Base-by-base conservation (phyloP, 1,140 invertebrate species). In the Penaeus indicus region DNA sequence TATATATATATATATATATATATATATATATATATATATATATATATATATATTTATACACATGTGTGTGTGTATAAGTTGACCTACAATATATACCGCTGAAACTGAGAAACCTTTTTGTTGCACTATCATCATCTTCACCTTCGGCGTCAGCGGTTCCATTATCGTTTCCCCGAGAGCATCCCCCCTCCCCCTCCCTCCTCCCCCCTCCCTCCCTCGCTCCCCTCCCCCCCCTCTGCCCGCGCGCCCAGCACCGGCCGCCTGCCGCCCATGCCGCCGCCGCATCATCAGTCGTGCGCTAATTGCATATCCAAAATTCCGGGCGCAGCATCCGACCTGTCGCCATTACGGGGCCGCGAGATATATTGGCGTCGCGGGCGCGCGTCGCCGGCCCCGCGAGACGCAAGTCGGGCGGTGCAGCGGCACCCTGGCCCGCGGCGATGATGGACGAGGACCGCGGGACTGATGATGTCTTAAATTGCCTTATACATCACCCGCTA, bases 1-100 rank as follows among this genome's bases (percentile, higher is more conserved):
- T 27, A 78, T 27, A 78, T 27, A 78, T 27, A 78, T 27, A 78
- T 27, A 78, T 42, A 78, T 3, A 38, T 3, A 19, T 42, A 38
- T 42, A 38, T 1, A 19, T 42, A 38, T 4, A 38, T 42, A 38
- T 42, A 38, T 42, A 38, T 78, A 78, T 42, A 78, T 78, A 78
- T 78, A 78, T 42, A 78, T 78, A 42, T 78, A 78, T 78, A 78
- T 78, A 42, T 78, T 47, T 78, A 78, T 78, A 78, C 47, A 42
- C 38, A n/a, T n/a, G 69, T 72, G 22, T 72, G 69, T 22, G 8
- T 27, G 69, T 27, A 22, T 27, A 13, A 72, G 11, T 38, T 72
- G 38, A 42, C 38, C 4, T 42, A 42, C 7, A 42, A 42, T 8
- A 42, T 42, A 7, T 42, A 42, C 38, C 4, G 7, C 38, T 42